Base-by-base conservation (phyloP, 2,888 invertebrate species). In the Uloborus plumipes region DNA sequence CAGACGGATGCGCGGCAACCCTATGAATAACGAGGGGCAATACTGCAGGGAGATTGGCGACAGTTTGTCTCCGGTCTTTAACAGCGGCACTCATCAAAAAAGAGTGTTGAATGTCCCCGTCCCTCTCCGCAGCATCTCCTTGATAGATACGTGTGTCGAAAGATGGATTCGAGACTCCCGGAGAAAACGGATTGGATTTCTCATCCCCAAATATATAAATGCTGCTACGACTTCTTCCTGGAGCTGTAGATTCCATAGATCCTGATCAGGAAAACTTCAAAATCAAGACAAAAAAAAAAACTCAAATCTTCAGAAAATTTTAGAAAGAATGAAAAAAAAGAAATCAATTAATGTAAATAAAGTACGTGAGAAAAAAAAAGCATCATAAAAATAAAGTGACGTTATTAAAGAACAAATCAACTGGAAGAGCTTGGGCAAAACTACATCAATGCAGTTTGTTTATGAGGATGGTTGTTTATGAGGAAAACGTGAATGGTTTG, bases 41-140 rank as follows among this genome's bases (percentile, higher is more conserved):
- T 70, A 50, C 64, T 62, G 67, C 22, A 53, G 69, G 50, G 53
- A 80, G 69, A 80, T 80, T 69, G 74, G 80, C 55, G 80, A 74
- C 80, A 80, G 69, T 80, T 80, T 80, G 80, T 74, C 80, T 74
- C 74, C 58, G 50, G 39, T 62, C 67, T 61, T 80, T 49, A 78
- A 50, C 66, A 53, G 79, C 79, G 66, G 66, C 72, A 72, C 72
- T 66, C 71, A 65, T 79, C 61, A 79, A 67, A 71, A 66, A 61
- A 50, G 78, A 16, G 49, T 65, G 66, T 72, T 72, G 67, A 72
- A 79, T 61, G 72, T 66, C 66, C 72, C 20, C 70, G 70, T n/a
- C 14, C 50, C 47, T 66, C 22, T n/a, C 26, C 69, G 16, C 31
- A 26, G 14, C 31, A 65, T 61, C n/a, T 4, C 47, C 64, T 47